Evolutionary conservation across 2,888 invertebrate species (phyloP).

Genomic region (Listrodromus nycthemerus): DNA sequence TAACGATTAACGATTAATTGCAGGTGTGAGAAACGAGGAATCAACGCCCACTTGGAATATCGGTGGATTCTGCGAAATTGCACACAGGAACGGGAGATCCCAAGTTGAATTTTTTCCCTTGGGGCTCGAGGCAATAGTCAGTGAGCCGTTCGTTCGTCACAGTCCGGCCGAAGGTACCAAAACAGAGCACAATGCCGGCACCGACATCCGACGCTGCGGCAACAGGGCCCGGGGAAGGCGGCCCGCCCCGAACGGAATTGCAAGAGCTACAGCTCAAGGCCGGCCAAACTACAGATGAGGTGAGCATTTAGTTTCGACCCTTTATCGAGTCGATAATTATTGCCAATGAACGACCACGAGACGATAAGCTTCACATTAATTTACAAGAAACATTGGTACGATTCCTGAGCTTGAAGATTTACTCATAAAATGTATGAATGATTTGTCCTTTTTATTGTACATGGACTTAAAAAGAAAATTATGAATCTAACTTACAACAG

Average conservation of each 20-base stretch:
- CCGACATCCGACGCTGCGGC: slow-evolving; percentile 85
- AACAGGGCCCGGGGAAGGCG: slow-evolving; percentile 87
- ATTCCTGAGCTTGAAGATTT: neutral
- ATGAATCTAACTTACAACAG: too few species aligned
- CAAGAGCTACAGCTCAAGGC: slow-evolving; percentile 95
- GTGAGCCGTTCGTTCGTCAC: neutral
- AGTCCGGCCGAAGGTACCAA: slow-evolving; percentile 5
- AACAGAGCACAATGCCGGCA: slow-evolving; percentile 81
- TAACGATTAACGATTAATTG: slow-evolving; percentile 10
- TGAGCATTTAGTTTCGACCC: slow-evolving; percentile 83
- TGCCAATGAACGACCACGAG: neutral
- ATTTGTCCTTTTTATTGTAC: too few species aligned
- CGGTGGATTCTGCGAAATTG: neutral
- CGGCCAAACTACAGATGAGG: slow-evolving; percentile 95
- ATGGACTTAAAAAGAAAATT: too few species aligned
- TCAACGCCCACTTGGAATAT: neutral
- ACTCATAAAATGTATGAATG: too few species aligned
- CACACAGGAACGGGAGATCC: neutral
- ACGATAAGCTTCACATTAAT: neutral
- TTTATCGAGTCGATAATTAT: neutral
- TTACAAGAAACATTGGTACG: neutral
- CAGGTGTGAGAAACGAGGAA: slow-evolving; percentile 29
- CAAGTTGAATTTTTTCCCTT: neutral
- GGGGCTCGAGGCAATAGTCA: slow-evolving; percentile 1
- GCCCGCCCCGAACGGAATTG: slow-evolving; percentile 93